phyloP scores from a whole-genome alignment of 2,888 invertebrate genomes.

The Mycalesis mineus region DNA sequence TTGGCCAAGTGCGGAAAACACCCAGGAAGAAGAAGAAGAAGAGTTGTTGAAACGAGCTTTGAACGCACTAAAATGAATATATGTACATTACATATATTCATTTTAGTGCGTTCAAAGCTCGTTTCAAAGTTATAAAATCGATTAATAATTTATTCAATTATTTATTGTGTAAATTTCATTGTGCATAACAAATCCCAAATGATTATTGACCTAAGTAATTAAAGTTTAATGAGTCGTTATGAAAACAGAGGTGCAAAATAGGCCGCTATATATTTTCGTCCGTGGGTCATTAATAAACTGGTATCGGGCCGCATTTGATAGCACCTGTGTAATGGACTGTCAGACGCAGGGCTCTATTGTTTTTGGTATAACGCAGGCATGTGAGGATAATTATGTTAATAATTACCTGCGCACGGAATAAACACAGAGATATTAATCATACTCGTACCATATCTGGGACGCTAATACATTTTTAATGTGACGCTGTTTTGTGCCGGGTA shows the following conservation, averaged over 20 bases:
- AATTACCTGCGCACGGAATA: conserved; percentile 59
- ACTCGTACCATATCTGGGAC: conserved; percentile 10
- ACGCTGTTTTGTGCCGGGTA: background rate
- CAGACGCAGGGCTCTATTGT: conserved; percentile 62
- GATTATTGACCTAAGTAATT: background rate
- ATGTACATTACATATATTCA: too few relatives aligned
- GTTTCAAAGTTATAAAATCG: too few relatives aligned
- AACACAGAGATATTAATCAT: conserved; percentile 45
- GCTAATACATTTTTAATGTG: conserved; percentile 3
- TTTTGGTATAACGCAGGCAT: conserved; percentile 37
- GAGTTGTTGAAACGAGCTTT: too few relatives aligned
- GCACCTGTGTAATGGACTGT: conserved; percentile 60
- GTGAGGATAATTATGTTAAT: conserved; percentile 32
- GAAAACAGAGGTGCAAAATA: conserved; percentile 9
- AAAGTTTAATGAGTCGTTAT: conserved; percentile 6
- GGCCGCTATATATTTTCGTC: conserved; percentile 6
- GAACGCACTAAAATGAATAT: too few relatives aligned
- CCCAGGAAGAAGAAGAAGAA: too few relatives aligned
- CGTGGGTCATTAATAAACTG: conserved; percentile 25
- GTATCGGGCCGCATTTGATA: conserved; percentile 29
- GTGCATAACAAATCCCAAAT: background rate
- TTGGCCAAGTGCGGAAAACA: too few relatives aligned
- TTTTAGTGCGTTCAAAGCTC: too few relatives aligned
- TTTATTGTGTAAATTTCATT: too few relatives aligned
- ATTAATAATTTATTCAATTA: too few relatives aligned